These are phyloP conservation scores for fruit fly (Drosophila melanogaster) DNA, from an alignment of 1,140 invertebrate species.

Conservation along the genomic window DNA sequence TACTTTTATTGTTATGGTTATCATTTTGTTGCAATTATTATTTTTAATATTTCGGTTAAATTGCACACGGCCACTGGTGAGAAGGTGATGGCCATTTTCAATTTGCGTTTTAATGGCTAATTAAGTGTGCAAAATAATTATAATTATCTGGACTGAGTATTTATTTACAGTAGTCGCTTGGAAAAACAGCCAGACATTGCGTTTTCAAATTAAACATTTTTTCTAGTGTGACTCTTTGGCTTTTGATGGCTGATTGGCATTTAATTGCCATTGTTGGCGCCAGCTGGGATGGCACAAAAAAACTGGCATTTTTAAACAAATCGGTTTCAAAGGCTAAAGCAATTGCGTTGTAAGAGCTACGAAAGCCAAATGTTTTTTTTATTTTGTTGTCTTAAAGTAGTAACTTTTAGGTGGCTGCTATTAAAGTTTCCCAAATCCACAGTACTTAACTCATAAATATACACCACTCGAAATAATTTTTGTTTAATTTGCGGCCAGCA, in stretches of 20 bases:
- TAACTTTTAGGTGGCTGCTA: conserved; percentile 1
- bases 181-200: conserved; percentile 22
- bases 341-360: conserved; percentile 19
- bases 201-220: conserved; percentile 36
- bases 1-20: conserved; percentile 75
- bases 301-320: conserved; percentile 11
- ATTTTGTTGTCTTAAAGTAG: not conserved
- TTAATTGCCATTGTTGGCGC: conserved; percentile 67
- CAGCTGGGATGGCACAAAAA: conserved; percentile 40
- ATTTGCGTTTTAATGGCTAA: conserved; percentile 81
- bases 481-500: conserved; percentile 46
- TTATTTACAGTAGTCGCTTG: conserved; percentile 57
- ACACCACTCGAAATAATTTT: conserved; percentile 18
- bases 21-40: conserved; percentile 63
- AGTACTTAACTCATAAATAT: not conserved
- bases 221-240: conserved; percentile 57
- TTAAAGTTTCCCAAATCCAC: not conserved
- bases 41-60: conserved; percentile 62
- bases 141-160: conserved; percentile 66
- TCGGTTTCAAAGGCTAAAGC: conserved; percentile 9
- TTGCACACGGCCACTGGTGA: conserved; percentile 1
- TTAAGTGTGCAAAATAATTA: conserved; percentile 82
- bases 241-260: conserved; percentile 76
- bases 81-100: conserved; percentile 56
- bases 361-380: conserved; percentile 3